Conservation (phyloP, 2,888 invertebrate genomes). For the Drosophila histrio region DNA sequence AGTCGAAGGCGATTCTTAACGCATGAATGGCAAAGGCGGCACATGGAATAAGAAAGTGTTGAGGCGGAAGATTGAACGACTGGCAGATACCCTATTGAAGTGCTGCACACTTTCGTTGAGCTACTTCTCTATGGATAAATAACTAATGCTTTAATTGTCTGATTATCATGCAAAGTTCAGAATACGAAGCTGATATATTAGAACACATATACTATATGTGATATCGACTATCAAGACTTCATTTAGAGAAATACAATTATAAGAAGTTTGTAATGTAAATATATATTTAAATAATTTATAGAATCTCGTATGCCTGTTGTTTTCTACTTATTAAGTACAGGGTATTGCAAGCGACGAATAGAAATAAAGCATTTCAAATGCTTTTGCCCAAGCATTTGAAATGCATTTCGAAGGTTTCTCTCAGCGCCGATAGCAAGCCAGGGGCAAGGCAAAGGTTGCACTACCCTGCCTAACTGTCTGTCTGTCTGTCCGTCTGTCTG, state of each 20-base stretch:
- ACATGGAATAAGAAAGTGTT: slow-evolving; percentile 14
- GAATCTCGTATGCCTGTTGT: background rate
- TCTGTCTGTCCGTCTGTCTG: background rate
- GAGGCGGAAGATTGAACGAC: background rate
- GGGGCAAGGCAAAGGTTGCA: slow-evolving; percentile 7
- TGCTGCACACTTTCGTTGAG: background rate
- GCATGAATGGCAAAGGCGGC: slow-evolving; percentile 71
- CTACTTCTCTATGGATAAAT: too few species aligned
- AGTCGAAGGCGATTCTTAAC: slow-evolving; percentile 69
- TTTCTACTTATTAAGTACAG: background rate
- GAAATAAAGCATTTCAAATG: slow-evolving; percentile 74
- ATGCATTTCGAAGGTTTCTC: slow-evolving; percentile 53
- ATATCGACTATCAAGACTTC: background rate
- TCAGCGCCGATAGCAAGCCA: slow-evolving; percentile 15
- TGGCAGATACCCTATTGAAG: background rate
- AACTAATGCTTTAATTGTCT: too few species aligned
- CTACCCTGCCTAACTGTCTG: background rate
- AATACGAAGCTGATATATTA: background rate
- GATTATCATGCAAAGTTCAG: background rate
- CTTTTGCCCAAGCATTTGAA: slow-evolving; percentile 57
- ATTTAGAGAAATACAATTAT: background rate
- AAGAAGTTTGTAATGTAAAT: background rate
- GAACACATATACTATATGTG: background rate
- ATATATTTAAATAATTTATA: background rate
- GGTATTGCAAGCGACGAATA: slow-evolving; percentile 15